Conservation (phyloP, 1,140 invertebrate species). For the Ruditapes philippinarum region DNA sequence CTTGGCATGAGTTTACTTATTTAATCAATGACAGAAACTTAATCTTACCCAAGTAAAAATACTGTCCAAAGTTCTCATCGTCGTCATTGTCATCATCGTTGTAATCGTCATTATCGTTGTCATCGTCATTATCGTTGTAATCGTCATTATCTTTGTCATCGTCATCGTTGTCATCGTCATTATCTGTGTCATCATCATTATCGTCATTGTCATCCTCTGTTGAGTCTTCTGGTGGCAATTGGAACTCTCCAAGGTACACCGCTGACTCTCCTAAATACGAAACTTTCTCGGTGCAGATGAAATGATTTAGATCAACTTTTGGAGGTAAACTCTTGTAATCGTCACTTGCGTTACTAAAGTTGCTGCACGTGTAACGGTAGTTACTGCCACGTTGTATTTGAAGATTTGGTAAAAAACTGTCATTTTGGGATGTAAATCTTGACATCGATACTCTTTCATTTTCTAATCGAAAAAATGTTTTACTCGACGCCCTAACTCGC, state of each 20-base stretch:
- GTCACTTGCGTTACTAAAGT: slow-evolving; percentile 39
- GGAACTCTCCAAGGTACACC: too few species aligned
- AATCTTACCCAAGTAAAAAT: slow-evolving; percentile 50
- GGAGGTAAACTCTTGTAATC: slow-evolving; percentile 8
- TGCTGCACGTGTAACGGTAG: slow-evolving; percentile 30
- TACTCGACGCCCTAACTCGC: neutral
- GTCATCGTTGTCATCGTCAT: neutral
- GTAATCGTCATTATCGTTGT: neutral
- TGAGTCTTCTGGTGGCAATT: too few species aligned
- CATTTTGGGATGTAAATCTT: neutral
- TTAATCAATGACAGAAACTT: too few species aligned
- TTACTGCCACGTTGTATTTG: slow-evolving; percentile 18
- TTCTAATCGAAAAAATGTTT: neutral
- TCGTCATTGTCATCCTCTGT: neutral
- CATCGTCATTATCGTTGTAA: too few species aligned
- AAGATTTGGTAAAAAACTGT: neutral
- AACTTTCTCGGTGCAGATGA: slow-evolving; percentile 52
- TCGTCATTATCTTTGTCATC: too few species aligned
- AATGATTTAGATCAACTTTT: neutral
- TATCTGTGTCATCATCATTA: neutral
- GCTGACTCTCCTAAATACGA: slow-evolving; percentile 52
- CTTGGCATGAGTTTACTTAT: too few species aligned
- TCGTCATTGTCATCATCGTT: neutral
- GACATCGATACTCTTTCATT: neutral
- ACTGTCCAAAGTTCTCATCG: slow-evolving; percentile 16